Percentiles rank a stretch among this genome's conserved stretches.
Evolutionary conservation across 1,140 invertebrate genomes (phyloP).

Genomic region (Heliconius nattereri): DNA sequence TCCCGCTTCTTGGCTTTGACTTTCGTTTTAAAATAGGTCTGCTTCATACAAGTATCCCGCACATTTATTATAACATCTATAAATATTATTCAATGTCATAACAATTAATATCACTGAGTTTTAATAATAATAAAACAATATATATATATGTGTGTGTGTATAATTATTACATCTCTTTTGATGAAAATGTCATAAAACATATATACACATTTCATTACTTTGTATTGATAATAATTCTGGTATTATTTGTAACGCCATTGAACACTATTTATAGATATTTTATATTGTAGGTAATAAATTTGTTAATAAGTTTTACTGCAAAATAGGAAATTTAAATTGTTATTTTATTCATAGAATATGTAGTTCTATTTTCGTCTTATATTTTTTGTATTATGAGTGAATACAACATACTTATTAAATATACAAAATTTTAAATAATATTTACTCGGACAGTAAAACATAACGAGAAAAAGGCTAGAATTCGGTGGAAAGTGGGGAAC

Average conservation of each 20-base stretch:
- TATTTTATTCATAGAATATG: not conserved
- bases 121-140: slow-evolving; percentile 16
- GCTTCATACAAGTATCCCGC: not conserved
- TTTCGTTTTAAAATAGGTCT: slow-evolving; percentile 22
- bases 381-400: too few relatives aligned
- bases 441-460: too few relatives aligned
- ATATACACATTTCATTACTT: not conserved
- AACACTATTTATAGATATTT: not conserved
- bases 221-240: not conserved
- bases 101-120: slow-evolving; percentile 1
- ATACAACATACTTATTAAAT: too few relatives aligned
- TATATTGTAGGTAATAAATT: slow-evolving; percentile 2
- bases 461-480: too few relatives aligned
- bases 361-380: too few relatives aligned
- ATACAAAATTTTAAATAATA: too few relatives aligned
- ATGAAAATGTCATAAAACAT: slow-evolving; percentile 15
- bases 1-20: slow-evolving; percentile 22
- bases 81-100: slow-evolving; percentile 11
- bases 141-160: too few relatives aligned
- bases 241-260: too few relatives aligned
- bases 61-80: not conserved
- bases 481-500: too few relatives aligned
- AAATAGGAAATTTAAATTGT: not conserved
- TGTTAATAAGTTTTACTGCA: not conserved
- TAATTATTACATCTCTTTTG: slow-evolving; percentile 24